Base-by-base conservation (phyloP, 1,140 invertebrate species). In the Belonocnema kinseyi region DNA sequence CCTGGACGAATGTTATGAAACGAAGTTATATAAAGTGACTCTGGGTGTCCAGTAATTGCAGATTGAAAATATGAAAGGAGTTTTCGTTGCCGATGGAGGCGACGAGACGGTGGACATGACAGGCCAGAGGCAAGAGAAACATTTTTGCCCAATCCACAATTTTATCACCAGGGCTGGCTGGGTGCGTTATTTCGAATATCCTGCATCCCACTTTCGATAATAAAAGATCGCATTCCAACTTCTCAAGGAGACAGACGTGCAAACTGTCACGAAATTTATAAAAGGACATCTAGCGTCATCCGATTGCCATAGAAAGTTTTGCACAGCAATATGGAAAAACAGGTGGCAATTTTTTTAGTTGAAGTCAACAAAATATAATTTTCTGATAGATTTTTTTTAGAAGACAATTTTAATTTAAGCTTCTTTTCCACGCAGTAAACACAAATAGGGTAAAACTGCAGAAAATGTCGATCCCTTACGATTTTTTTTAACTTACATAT, bases 61-160 rank as follows among this genome's bases (percentile, higher is more conserved):
- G 78, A 77, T 75, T 82, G 80, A 82, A 82, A 82, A 82, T 79
- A 77, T 75, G 80, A 82, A 82, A 82, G 80, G 77, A 78, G 77
- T 75, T 79, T 82, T 82, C 80, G 77, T 75, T 61, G 70, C 21
- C 58, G 58, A 51, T 16, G 56, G 40, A 52, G 46, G 56, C n/a
- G 17, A 14, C 21, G 51, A 10, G 17, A 14, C 21, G 51, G 14
- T 70, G 33, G 40, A 50, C 56, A 58, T 58, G 26, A 46, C 21
- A 26, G 2, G 21, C 16, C 46, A 50, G 17, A 58, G 71, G 52
- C 19, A 72, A 51, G 16, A 52, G 17, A 75, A 61, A 21, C n/a
- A 50, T 50, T 75, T 66, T 66, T 46, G 61, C 61, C 40, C 61
- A 66, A 66, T 66, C 16, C 61, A 40, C 61, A 40, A 66, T 66